These are phyloP conservation scores for Eufriesea mexicana DNA, from an alignment of 1,140 invertebrate genomes.

Conservation along the genomic window DNA sequence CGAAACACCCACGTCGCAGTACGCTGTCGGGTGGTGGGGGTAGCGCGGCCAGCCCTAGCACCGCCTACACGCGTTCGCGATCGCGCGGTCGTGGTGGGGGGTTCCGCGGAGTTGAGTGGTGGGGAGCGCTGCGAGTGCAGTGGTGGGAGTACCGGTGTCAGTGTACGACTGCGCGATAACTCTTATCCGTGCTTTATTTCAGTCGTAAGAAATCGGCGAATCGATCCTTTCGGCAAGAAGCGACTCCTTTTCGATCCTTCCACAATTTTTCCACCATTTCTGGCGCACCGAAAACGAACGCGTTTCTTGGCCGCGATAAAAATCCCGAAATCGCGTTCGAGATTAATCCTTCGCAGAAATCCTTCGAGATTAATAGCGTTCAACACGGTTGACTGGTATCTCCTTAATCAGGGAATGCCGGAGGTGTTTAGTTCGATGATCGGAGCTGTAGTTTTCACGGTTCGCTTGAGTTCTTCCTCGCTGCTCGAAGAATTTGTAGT, in stretches of 20 bases:
- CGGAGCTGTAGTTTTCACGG: background rate
- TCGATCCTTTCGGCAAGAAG: conserved; percentile 3
- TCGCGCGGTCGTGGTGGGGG: conserved; percentile 33
- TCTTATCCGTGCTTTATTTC: background rate
- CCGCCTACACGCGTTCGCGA: conserved; percentile 59
- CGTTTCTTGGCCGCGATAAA: too few species aligned
- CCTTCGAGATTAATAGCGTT: background rate
- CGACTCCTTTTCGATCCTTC: background rate
- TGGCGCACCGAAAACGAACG: too few species aligned
- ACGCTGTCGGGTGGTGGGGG: conserved; percentile 15
- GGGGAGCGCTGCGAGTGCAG: background rate
- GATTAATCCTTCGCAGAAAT: too few species aligned
- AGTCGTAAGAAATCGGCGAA: background rate
- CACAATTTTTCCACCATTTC: background rate
- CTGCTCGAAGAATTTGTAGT: background rate
- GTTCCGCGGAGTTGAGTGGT: background rate
- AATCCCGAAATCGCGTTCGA: too few species aligned
- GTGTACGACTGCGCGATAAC: background rate
- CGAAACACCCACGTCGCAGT: conserved; percentile 59
- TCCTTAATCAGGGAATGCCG: background rate
- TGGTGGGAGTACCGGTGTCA: conserved; percentile 15
- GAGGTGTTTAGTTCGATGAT: background rate
- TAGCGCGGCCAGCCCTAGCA: conserved; percentile 56
- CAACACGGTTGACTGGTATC: conserved; percentile 10
- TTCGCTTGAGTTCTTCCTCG: background rate